Evolutionary conservation across 2,888 invertebrate genomes (phyloP).

Genomic region (Ephialtes manifestator): DNA sequence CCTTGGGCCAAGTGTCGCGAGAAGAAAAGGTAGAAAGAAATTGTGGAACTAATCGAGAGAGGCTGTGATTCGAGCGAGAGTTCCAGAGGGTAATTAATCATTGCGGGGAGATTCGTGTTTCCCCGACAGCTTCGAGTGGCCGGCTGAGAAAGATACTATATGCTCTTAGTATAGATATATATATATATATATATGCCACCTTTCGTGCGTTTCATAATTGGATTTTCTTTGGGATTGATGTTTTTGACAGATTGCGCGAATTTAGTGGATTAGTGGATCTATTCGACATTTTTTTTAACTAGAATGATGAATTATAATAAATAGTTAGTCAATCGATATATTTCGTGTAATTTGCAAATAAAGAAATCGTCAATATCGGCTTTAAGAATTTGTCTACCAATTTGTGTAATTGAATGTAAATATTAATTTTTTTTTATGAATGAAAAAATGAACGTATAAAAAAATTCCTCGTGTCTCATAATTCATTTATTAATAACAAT

Average conservation of each 20-base stretch:
- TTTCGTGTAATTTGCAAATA: no score
- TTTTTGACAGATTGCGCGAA: neutral
- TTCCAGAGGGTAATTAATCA: conserved; percentile 28
- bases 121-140: conserved; percentile 4
- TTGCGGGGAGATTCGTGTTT: neutral
- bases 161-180: neutral
- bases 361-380: no score
- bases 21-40: conserved; percentile 6
- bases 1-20: conserved; percentile 5
- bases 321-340: no score
- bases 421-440: no score
- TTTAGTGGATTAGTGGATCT: neutral
- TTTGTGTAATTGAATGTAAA: no score
- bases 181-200: neutral
- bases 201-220: neutral
- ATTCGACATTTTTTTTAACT: neutral
- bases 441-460: no score
- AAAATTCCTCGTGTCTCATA: no score
- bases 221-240: neutral
- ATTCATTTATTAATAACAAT: no score
- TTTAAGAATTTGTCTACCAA: no score
- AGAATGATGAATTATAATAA: neutral
- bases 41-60: conserved; percentile 33
- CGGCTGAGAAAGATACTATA: neutral
- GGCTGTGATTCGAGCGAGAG: conserved; percentile 14